Evolutionary conservation across 2,888 invertebrate species (phyloP), one percentile per base, ranked within the genome.

Genomic region (Mantis religiosa): DNA sequence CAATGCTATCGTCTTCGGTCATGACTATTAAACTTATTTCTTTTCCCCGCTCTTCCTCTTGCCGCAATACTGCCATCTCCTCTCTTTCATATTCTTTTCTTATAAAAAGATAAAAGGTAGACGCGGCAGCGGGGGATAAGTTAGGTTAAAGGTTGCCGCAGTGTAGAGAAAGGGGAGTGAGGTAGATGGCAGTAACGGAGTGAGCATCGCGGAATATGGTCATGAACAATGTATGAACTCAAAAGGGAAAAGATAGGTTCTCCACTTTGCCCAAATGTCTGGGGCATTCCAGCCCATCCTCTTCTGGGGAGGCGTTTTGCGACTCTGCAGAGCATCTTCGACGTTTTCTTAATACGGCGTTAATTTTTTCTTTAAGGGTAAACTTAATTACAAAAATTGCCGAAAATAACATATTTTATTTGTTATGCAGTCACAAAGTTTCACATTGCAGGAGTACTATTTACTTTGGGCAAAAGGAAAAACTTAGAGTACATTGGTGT

Each of bases 211-310:
- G 87, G 87, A 87, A 87, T 87, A 88, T 84, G 30, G 88, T 89
- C 89, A 89, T 89, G 89, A 89, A 89, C 88, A 89, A 89, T 89
- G 89, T 89, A 89, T 89, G 89, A 89, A 88, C 83, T 86, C 89
- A 89, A 89, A 89, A 87, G 87, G 89, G 82, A 88, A 71, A 88
- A 88, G 89, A 89, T 89, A 86, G 88, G 88, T 86, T 88, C 88
- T 83, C 88, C 89, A 89, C 89, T 89, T 89, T 88, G 87, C 82
- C 88, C 89, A 89, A 89, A 88, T 88, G 83, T 88, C 88, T 88
- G 82, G 87, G 41, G 87, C 25, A 71, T 71, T 71, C 54, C 54
- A 71, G 20, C 54, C 12, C 15, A 20, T 3, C 54, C 54, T 54
- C 15, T 54, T 54, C 54, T 20, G 8, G 54, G 20, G 20, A 71